Conservation (phyloP, 2,888 invertebrate species). For the Cinara cedri region DNA sequence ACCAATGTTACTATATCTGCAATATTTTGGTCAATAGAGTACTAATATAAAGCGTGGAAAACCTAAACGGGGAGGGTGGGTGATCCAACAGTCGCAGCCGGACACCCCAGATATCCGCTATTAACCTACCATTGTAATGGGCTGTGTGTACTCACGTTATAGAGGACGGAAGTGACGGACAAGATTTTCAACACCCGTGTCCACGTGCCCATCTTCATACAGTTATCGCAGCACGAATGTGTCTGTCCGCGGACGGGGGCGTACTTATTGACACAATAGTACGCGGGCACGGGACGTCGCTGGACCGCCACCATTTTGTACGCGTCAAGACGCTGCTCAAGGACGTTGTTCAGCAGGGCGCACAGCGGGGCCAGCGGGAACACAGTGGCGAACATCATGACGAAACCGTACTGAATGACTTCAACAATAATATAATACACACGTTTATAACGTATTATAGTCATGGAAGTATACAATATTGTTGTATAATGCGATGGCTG, state of each 20-base stretch:
- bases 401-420: conserved; percentile 98
- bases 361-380: conserved; percentile 96
- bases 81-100: too few species aligned
- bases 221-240: conserved; percentile 64
- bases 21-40: too few species aligned
- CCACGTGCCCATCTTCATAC: conserved; percentile 92
- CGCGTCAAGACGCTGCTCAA: conserved; percentile 92
- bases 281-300: conserved; percentile 77
- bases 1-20: too few species aligned
- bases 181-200: conserved; percentile 89
- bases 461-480: too few species aligned
- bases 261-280: conserved; percentile 7
- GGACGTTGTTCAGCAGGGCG: conserved; percentile 92
- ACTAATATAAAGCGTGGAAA: too few species aligned
- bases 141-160: conserved; percentile 79
- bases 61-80: too few species aligned
- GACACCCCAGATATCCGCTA: too few species aligned
- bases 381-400: conserved; percentile 95
- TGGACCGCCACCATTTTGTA: conserved; percentile 97
- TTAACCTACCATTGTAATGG: too few species aligned
- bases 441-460: too few species aligned
- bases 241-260: not conserved
- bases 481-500: too few species aligned
- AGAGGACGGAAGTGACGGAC: conserved; percentile 86
- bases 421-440: conserved; percentile 57